Evolutionary conservation across 2,113 vertebrate genomes (phyloP), one percentile per base, ranked within the genome.

Genomic region (Cinclus mexicanus): DNA sequence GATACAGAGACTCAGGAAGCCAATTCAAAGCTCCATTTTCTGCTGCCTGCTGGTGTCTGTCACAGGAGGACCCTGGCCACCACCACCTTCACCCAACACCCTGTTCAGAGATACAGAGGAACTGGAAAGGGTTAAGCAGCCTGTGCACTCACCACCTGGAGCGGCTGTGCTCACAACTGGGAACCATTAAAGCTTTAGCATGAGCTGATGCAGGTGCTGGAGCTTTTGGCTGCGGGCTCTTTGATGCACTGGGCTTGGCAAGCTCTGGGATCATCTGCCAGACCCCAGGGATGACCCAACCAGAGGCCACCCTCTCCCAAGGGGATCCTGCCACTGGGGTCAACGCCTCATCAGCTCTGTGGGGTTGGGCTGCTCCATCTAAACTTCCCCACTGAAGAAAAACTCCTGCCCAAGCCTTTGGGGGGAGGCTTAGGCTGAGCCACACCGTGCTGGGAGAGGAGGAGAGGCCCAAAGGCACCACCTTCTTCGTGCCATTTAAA

Each of bases 81-180:
- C 59, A 50, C 2, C 26, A 46, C 31, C 74, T 88, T 79, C 72
- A 39, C 57, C 95, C 89, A 74, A 8, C 20, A 67, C 52, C 87
- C 67, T 20, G 5, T 15, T 19, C 41, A 22, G 33, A 31, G 77
- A 47, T 4, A 13, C 61, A 25, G 84, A 28, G 50, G 28, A 79
- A 44, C 41, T 28, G 1, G 50, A 96, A 93, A 61, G 81, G 75
- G 50, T 96, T 95, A 95, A 95, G 65, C 20, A 18, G 72, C 76
- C 87, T 19, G 20, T 15, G 20, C 14, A 0, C 47, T 70, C 78
- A 12, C 42, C 79, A 93, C 79, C 71, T 83, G 93, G 83, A 83
- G 75, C 29, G 4, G 76, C 70, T 67, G 52, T 3, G 0, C 89
- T 92, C 83, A 31, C 63, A 87, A 56, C 70, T 92, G 50, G 95